Evolutionary conservation across 2,113 vertebrate species (phyloP).

Genomic region (Microcebus griseorufus): DNA sequence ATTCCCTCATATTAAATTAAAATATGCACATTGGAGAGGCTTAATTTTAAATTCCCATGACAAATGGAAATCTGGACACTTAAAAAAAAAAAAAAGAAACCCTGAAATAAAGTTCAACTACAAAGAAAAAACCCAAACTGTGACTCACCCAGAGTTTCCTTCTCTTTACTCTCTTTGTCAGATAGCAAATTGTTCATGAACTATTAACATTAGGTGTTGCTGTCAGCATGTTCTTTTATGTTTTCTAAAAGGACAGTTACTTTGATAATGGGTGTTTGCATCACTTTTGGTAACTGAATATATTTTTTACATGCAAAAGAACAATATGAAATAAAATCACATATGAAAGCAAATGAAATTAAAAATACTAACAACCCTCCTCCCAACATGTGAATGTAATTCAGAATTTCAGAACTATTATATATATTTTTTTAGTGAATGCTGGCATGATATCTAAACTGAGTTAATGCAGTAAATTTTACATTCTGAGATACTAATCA

Average conservation of each 20-base stretch:
- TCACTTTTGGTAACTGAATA: constrained; percentile 35
- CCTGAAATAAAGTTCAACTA: constrained; percentile 33
- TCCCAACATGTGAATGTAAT: not conserved
- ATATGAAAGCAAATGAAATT: constrained; percentile 18
- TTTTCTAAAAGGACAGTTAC: not conserved
- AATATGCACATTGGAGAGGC: constrained; percentile 26
- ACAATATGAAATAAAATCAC: not conserved
- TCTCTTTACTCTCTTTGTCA: not conserved
- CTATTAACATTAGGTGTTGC: not conserved
- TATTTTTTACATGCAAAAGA: not conserved
- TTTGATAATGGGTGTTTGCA: not conserved
- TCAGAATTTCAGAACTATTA: not conserved
- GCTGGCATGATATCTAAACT: constrained; percentile 11
- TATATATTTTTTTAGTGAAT: constrained; percentile 44
- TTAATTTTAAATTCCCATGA: constrained; percentile 73
- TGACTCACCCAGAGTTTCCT: not conserved
- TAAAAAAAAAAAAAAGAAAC: not conserved
- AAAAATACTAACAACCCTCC: not conserved
- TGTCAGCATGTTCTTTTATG: not conserved
- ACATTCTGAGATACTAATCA: not conserved
- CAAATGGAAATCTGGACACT: constrained; percentile 62
- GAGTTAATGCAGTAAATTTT: constrained; percentile 48
- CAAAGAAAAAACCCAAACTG: not conserved
- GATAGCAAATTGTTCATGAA: constrained; percentile 30
- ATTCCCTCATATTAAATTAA: constrained; percentile 56